These are phyloP conservation scores for Tachysurus fulvidraco DNA, from an alignment of 2,113 vertebrate species.

Conservation along the genomic window DNA sequence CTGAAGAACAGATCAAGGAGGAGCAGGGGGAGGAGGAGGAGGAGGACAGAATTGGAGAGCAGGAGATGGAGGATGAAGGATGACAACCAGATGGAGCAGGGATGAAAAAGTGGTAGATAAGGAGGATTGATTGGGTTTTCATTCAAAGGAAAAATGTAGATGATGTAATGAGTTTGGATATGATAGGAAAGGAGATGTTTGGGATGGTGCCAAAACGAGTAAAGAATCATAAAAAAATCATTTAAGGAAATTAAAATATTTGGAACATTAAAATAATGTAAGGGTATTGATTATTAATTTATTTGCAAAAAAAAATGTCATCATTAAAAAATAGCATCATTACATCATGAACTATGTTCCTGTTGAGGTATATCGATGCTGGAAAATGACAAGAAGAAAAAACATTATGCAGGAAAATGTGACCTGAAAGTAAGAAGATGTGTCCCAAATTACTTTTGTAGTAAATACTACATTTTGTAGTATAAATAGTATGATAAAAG, in stretches of 20 bases:
- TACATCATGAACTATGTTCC: neutral
- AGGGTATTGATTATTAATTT: neutral
- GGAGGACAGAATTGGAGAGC: neutral
- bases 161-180: neutral
- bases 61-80: too few relatives aligned
- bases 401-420: neutral
- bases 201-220: neutral
- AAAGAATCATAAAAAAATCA: neutral
- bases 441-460: neutral
- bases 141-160: neutral
- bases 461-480: too few relatives aligned
- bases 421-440: neutral
- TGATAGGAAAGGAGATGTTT: neutral
- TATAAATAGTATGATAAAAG: too few relatives aligned
- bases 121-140: neutral
- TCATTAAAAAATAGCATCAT: constrained; percentile 3
- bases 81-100: neutral
- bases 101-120: neutral
- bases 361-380: neutral
- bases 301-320: neutral
- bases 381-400: neutral
- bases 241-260: neutral
- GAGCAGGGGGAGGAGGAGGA: neutral
- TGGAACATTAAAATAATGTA: neutral
- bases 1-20: neutral